A percentile compares a stretch with the other conserved stretches of the same genome.
phyloP scores from a whole-genome alignment of 2,888 invertebrate species.

The Aphidoletes aphidimyza region DNA sequence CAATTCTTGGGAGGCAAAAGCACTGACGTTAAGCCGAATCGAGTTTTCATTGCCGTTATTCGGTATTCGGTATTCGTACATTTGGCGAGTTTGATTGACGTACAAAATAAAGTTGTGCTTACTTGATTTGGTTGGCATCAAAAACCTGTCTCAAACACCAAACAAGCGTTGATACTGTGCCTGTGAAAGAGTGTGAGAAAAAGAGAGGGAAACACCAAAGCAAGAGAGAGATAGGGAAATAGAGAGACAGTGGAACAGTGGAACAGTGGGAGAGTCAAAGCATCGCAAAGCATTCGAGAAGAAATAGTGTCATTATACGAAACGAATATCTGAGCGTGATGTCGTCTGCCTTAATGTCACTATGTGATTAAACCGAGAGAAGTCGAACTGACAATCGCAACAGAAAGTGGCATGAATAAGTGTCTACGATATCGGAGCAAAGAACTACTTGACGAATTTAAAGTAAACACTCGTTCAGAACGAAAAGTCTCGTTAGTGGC shows the following conservation, averaged over 20 bases:
- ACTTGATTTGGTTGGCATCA: not conserved
- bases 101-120: constrained; percentile 1
- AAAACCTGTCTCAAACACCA: not conserved
- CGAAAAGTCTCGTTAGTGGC: constrained; percentile 58
- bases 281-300: not conserved
- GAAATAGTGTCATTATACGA: too few species aligned
- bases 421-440: constrained; percentile 3
- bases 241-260: not conserved
- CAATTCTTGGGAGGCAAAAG: not conserved
- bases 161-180: not conserved
- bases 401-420: constrained; percentile 44
- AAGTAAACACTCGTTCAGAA: constrained; percentile 52
- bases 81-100: constrained; percentile 40
- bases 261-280: too few species aligned
- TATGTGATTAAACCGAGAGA: constrained; percentile 16
- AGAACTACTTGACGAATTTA: not conserved
- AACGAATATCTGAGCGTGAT: constrained; percentile 40
- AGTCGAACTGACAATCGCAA: not conserved
- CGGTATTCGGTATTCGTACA: constrained; percentile 7
- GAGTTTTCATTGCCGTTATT: not conserved
- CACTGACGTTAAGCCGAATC: not conserved
- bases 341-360: not conserved
- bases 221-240: not conserved
- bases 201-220: not conserved
- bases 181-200: not conserved